Percentiles rank a stretch among this genome's conserved stretches.
Evolutionary conservation across 1,140 invertebrate species (phyloP).

Genomic region (Metaphire vulgaris): DNA sequence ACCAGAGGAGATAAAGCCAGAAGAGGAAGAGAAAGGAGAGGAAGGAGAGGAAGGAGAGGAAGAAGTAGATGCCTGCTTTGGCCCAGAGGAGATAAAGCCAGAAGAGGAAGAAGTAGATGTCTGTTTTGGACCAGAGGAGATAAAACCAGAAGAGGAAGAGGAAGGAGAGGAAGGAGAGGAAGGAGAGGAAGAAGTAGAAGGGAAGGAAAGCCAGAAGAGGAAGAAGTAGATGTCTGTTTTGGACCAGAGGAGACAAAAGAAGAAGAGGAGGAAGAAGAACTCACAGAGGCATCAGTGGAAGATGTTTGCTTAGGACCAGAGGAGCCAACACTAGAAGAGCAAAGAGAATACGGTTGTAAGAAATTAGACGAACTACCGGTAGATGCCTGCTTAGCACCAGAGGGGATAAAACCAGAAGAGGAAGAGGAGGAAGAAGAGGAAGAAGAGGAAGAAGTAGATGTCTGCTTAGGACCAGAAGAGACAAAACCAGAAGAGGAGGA

Average conservation of each 20-base stretch:
- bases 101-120: background rate
- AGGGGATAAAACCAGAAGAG: background rate
- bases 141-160: background rate
- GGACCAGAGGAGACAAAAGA: background rate
- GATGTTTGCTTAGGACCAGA: too few relatives aligned
- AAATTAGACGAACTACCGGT: too few relatives aligned
- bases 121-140: background rate
- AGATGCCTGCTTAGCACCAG: background rate
- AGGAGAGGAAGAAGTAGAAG: background rate
- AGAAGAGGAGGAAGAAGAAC: background rate
- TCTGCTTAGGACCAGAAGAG: too few relatives aligned
- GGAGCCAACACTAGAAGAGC: too few relatives aligned
- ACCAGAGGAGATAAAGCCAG: background rate
- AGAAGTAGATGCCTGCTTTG: background rate
- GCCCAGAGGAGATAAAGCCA: background rate
- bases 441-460: too few relatives aligned
- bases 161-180: background rate
- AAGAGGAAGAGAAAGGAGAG: too few relatives aligned
- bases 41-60: background rate
- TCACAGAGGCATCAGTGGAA: too few relatives aligned
- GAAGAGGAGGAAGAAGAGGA: too few relatives aligned
- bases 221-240: background rate
- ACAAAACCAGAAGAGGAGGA: background rate
- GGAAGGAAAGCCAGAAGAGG: background rate
- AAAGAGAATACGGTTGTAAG: too few relatives aligned